Conservation (phyloP, 1,140 invertebrate genomes). For the Chironomus tepperi region DNA sequence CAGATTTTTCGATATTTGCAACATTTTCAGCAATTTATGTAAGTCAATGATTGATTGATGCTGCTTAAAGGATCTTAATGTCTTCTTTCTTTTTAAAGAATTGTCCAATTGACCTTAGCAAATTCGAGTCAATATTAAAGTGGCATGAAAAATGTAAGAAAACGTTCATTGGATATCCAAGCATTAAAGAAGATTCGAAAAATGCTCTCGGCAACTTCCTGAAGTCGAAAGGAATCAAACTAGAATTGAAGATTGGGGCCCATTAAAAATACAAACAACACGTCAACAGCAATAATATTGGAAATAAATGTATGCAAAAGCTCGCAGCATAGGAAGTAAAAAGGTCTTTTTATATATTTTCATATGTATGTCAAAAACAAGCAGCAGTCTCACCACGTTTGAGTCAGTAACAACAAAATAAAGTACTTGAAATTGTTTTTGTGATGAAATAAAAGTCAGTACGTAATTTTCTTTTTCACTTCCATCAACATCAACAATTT, state of each 20-base stretch:
- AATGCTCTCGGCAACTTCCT: not conserved
- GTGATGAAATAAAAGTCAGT: no score
- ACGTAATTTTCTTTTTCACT: no score
- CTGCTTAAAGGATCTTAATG: not conserved
- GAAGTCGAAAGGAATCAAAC: slow-evolving; percentile 3
- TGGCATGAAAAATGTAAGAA: not conserved
- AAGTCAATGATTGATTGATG: not conserved
- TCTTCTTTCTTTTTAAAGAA: not conserved
- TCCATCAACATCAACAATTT: no score
- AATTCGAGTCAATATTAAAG: not conserved
- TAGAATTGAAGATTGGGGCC: not conserved
- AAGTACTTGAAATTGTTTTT: no score
- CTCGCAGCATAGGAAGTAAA: no score
- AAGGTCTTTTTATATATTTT: no score
- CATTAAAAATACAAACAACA: not conserved
- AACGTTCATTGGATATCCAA: not conserved
- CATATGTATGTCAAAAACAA: no score
- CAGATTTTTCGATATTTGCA: not conserved
- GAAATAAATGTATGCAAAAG: no score
- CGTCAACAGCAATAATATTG: no score
- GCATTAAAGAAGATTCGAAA: not conserved
- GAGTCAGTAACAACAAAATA: no score
- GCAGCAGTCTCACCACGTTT: no score
- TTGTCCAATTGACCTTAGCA: slow-evolving; percentile 3
- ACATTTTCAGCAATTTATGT: slow-evolving; percentile 18